phyloP scores from a whole-genome alignment of 2,113 vertebrate genomes.

The Helogale parvula region DNA sequence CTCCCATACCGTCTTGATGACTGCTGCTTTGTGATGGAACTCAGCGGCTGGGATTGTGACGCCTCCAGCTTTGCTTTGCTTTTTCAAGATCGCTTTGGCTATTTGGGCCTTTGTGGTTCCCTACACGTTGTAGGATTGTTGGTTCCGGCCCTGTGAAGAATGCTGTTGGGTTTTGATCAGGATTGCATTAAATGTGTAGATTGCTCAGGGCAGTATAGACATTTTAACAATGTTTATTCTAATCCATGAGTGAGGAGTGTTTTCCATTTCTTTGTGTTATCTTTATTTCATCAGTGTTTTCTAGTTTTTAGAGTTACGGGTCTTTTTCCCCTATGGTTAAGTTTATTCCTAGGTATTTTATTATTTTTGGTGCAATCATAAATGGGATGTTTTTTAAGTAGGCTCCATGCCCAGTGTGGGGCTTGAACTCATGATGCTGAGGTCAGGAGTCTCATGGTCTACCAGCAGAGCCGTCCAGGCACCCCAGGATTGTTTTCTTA shows the following conservation, averaged over 20 bases:
- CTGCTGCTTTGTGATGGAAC: not conserved
- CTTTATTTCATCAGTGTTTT: not conserved
- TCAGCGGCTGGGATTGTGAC: not conserved
- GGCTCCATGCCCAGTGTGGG: no score
- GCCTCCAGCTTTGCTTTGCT: not conserved
- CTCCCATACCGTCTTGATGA: not conserved
- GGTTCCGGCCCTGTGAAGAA: not conserved
- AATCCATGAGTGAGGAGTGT: not conserved
- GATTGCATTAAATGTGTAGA: not conserved
- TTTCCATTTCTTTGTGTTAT: not conserved
- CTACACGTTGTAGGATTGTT: not conserved
- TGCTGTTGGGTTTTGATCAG: not conserved
- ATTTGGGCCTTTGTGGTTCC: not conserved
- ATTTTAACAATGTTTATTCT: not conserved
- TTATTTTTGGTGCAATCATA: not conserved
- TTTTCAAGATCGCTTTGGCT: not conserved
- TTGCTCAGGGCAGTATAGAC: not conserved
- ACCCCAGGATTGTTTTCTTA: not conserved
- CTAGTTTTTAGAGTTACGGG: not conserved
- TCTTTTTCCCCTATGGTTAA: not conserved
- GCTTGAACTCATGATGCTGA: no score
- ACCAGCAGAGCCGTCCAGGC: not conserved
- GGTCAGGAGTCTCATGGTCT: no score
- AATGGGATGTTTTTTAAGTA: not conserved
- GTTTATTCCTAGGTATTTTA: not conserved